phyloP scores from a whole-genome alignment of 35 echinoderm and acorn worm genomes.

The Stichopus chloronotus region DNA sequence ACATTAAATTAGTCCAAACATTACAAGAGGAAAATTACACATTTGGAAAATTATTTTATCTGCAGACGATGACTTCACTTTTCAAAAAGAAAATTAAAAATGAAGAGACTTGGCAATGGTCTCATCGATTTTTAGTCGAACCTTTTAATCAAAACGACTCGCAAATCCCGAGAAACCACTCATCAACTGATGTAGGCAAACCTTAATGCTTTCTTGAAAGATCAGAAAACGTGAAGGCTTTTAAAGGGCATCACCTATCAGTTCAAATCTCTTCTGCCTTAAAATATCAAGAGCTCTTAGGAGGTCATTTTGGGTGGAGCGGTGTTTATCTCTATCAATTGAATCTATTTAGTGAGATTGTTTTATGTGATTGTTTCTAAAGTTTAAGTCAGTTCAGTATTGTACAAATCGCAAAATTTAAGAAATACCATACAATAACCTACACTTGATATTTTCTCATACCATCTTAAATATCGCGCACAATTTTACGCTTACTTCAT shows the following conservation, averaged over 20 bases:
- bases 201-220: slow-evolving; percentile 38
- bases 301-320: not conserved
- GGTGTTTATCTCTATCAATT: too few species aligned
- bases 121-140: slow-evolving; percentile 10
- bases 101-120: slow-evolving; percentile 12
- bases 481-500: too few species aligned
- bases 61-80: not conserved
- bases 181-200: slow-evolving; percentile 18
- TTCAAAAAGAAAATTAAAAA: not conserved
- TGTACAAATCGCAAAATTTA: too few species aligned
- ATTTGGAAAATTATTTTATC: not conserved
- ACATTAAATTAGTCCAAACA: not conserved
- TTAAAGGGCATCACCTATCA: not conserved
- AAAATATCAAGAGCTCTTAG: slow-evolving; percentile 14
- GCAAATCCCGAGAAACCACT: slow-evolving; percentile 19
- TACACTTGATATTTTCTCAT: too few species aligned
- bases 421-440: too few species aligned
- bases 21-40: not conserved
- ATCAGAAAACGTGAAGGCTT: slow-evolving; percentile 36
- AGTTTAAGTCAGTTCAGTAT: too few species aligned
- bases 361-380: too few species aligned
- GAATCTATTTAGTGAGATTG: too few species aligned
- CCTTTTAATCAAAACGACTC: slow-evolving; percentile 30
- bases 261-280: not conserved
- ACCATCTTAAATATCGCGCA: too few species aligned